phyloP scores from a whole-genome alignment of 1,140 invertebrate genomes.

The Globodera rostochiensis region DNA sequence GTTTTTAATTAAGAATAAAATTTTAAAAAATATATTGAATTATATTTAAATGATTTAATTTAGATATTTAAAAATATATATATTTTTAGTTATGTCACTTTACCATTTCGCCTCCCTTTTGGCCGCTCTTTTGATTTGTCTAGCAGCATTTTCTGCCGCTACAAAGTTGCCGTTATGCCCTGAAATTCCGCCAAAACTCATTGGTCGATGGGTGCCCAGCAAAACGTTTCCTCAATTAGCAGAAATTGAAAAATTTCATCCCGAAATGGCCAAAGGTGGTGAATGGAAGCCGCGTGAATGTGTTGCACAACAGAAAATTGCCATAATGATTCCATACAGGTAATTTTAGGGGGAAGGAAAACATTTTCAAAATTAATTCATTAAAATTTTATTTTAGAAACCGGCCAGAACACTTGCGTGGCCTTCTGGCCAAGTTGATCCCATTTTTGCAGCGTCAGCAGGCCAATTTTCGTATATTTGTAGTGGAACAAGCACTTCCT shows the following conservation, averaged over 20 bases:
- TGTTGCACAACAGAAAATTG: conserved; percentile 68
- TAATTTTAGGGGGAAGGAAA: conserved; percentile 66
- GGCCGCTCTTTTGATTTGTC: neutral
- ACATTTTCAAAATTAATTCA: neutral
- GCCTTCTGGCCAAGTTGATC: conserved; percentile 9
- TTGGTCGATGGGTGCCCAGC: conserved; percentile 15
- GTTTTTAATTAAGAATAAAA: too few species aligned
- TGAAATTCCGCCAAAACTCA: conserved; percentile 9
- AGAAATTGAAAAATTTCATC: conserved; percentile 28
- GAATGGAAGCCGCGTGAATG: conserved; percentile 48
- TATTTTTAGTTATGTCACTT: neutral
- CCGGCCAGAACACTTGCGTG: conserved; percentile 10
- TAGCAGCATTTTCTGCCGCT: neutral
- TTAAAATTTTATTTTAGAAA: neutral
- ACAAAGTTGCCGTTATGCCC: conserved; percentile 2
- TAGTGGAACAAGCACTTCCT: conserved; percentile 12
- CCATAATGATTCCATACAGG: conserved; percentile 84
- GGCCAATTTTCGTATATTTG: conserved; percentile 13
- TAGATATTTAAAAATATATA: too few species aligned
- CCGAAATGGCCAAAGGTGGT: conserved; percentile 45
- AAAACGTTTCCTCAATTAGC: conserved; percentile 1
- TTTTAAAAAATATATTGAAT: too few species aligned
- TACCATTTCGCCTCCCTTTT: neutral
- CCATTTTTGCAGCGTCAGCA: conserved; percentile 23
- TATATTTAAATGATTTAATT: too few species aligned